phyloP scores from a whole-genome alignment of 2,888 invertebrate species.

The Fissipunctia ypsillon region DNA sequence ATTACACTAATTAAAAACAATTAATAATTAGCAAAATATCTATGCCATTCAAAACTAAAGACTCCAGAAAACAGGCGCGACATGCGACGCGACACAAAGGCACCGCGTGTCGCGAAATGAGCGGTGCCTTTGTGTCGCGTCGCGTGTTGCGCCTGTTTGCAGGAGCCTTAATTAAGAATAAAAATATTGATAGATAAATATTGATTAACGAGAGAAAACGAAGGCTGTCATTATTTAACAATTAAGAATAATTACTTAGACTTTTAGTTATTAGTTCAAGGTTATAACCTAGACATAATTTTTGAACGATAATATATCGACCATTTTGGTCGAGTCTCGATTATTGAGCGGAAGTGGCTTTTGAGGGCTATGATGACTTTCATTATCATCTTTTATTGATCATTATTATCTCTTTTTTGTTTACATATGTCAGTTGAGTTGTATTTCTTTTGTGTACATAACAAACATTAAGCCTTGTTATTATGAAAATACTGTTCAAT shows the following conservation, averaged over 20 bases:
- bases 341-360: constrained; percentile 32
- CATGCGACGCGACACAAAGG: no score
- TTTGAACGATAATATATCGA: constrained; percentile 23
- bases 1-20: no score
- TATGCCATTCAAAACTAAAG: no score
- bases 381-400: neutral
- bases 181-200: constrained; percentile 5
- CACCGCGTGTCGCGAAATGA: no score
- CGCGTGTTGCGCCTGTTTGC: no score
- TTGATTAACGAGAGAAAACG: constrained; percentile 12
- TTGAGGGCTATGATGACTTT: constrained; percentile 7
- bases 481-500: neutral
- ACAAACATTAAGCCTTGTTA: neutral
- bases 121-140: no score
- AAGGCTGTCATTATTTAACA: constrained; percentile 42
- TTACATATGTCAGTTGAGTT: no score
- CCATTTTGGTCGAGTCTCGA: neutral
- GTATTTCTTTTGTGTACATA: neutral
- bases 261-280: constrained; percentile 59
- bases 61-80: no score
- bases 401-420: no score
- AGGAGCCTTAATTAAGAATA: neutral
- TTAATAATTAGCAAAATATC: constrained; percentile 7
- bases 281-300: constrained; percentile 50
- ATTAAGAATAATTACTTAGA: constrained; percentile 26